phyloP scores from a whole-genome alignment of 2,888 invertebrate genomes.

The Chironomus riparius region DNA sequence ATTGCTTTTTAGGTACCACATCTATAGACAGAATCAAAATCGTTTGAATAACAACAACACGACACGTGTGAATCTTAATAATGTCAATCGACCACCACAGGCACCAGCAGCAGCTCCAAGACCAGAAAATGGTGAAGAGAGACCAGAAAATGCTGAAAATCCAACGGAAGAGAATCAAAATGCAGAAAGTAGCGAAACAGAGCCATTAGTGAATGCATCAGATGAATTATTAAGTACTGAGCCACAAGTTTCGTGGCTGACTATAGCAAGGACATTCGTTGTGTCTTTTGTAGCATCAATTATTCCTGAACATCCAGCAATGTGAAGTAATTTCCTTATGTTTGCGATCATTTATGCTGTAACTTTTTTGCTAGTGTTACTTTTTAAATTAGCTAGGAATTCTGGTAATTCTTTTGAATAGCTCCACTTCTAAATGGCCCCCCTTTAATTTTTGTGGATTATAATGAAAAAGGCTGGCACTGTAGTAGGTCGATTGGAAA shows the following conservation, averaged over 20 bases:
- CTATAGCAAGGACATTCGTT: conserved; percentile 81
- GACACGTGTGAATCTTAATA: conserved; percentile 25
- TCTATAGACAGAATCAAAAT: conserved; percentile 65
- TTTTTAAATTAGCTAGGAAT: neutral
- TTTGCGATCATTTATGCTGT: conserved; percentile 6
- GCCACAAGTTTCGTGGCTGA: conserved; percentile 40
- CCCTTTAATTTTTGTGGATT: no score
- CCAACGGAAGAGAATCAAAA: no score
- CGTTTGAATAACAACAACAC: conserved; percentile 46
- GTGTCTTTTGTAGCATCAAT: conserved; percentile 89
- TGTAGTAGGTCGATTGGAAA: no score
- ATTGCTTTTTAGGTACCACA: conserved; percentile 29
- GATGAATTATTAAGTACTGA: neutral
- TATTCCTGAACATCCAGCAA: conserved; percentile 74
- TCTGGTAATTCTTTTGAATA: neutral
- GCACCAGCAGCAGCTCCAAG: conserved; percentile 26
- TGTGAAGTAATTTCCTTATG: conserved; percentile 32
- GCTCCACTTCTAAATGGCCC: neutral
- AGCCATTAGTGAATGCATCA: neutral
- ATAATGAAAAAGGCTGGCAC: no score
- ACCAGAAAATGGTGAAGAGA: conserved; percentile 12
- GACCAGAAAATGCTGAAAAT: conserved; percentile 10
- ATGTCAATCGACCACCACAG: conserved; percentile 23
- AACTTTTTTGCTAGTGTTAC: neutral
- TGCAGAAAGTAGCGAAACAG: neutral